These are phyloP conservation scores for Gracilinanus agilis DNA, from an alignment of 2,113 vertebrate genomes.

Conservation along the genomic window DNA sequence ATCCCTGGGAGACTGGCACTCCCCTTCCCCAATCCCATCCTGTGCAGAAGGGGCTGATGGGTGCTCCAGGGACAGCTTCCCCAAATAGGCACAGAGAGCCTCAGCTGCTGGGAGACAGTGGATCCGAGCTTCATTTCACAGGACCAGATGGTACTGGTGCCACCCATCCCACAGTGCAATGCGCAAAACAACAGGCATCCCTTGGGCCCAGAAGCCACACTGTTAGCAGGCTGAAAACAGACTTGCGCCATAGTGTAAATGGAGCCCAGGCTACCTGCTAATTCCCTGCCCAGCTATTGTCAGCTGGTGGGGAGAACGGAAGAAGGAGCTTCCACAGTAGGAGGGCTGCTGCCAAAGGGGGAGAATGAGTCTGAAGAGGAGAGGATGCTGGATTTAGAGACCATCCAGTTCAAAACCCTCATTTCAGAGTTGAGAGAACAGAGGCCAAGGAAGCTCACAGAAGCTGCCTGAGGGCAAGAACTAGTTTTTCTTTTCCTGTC, in stretches of 20 bases:
- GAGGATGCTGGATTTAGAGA: background rate
- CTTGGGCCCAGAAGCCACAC: background rate
- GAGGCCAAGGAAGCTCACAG: background rate
- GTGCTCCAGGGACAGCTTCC: background rate
- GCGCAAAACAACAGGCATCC: background rate
- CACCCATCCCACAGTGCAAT: background rate
- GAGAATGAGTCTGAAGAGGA: rapidly evolving
- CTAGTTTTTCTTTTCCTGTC: background rate
- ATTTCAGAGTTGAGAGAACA: background rate
- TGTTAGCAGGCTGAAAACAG: background rate
- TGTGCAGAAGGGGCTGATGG: background rate
- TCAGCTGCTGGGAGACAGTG: background rate
- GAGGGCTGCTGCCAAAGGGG: background rate
- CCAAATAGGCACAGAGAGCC: background rate
- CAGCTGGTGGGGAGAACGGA: rapidly evolving
- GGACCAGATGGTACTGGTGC: background rate
- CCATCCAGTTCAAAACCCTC: background rate
- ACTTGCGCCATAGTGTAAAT: background rate
- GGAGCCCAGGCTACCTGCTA: too few relatives aligned
- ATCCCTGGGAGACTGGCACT: background rate
- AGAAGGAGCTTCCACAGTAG: background rate
- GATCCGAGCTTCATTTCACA: background rate
- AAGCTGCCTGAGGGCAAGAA: background rate
- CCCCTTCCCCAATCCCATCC: background rate
- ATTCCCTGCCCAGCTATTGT: background rate